These are phyloP conservation scores for Prionailurus viverrinus DNA, from an alignment of 2,113 vertebrate genomes.

Conservation along the genomic window DNA sequence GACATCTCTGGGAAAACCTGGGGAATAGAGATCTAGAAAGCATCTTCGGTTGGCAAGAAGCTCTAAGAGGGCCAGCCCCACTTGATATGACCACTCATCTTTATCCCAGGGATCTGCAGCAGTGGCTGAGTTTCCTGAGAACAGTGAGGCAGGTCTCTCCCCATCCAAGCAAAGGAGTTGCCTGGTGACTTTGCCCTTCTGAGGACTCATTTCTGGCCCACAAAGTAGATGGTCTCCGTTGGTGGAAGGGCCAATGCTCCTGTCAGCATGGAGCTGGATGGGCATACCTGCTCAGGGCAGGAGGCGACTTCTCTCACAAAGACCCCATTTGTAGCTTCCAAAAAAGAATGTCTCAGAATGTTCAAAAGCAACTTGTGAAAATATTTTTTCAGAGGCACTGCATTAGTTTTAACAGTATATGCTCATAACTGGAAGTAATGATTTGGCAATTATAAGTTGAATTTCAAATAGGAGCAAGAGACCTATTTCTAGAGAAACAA, in stretches of 20 bases:
- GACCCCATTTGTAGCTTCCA: slow-evolving; percentile 35
- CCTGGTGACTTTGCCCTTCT: background rate
- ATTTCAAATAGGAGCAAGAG: slow-evolving; percentile 3
- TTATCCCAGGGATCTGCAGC: background rate
- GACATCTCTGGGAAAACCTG: background rate
- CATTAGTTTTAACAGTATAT: slow-evolving; percentile 72
- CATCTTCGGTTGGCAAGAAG: background rate
- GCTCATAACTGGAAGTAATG: slow-evolving; percentile 56
- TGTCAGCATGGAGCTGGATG: background rate
- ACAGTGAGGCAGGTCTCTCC: background rate
- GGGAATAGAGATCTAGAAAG: background rate
- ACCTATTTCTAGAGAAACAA: slow-evolving; percentile 62
- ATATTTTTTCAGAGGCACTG: slow-evolving; percentile 66
- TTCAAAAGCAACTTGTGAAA: slow-evolving; percentile 61
- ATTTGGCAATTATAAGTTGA: slow-evolving; percentile 60
- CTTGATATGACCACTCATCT: background rate
- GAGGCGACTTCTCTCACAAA: slow-evolving; percentile 25
- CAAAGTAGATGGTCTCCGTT: background rate
- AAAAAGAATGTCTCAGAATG: slow-evolving; percentile 45
- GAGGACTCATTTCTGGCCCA: background rate
- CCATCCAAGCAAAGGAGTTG: background rate
- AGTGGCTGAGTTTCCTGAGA: background rate
- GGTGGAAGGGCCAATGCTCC: background rate
- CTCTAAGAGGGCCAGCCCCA: background rate
- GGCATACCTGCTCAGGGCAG: background rate